Conservation (phyloP, 2,797 vertebrate genomes). For the Botia almorhae region DNA sequence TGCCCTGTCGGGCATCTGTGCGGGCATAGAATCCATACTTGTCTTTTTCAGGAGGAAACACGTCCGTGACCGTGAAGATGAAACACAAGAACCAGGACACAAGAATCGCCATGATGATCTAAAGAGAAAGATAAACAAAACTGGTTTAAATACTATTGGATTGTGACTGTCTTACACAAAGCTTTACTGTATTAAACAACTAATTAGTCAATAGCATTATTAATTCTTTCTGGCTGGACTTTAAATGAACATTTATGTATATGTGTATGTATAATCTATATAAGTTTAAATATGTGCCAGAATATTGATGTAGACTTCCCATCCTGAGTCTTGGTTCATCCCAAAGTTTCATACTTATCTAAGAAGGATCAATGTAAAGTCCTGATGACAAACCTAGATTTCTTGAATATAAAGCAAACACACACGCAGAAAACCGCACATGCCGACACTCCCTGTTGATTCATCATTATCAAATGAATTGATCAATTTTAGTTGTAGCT, state of each 20-base stretch:
- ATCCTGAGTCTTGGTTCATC: too few species aligned
- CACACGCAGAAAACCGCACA: not conserved
- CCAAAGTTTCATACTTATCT: too few species aligned
- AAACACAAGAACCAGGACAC: constrained; percentile 96
- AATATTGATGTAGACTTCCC: too few species aligned
- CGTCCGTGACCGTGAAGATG: constrained; percentile 94
- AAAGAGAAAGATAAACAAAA: constrained; percentile 20
- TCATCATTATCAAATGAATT: not conserved
- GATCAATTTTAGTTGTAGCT: not conserved
- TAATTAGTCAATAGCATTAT: too few species aligned
- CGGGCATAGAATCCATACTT: constrained; percentile 95
- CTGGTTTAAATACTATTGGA: too few species aligned
- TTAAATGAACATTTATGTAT: too few species aligned
- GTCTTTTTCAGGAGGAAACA: constrained; percentile 90
- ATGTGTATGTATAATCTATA: too few species aligned
- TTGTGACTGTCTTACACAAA: too few species aligned
- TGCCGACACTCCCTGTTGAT: not conserved
- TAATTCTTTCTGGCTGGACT: too few species aligned
- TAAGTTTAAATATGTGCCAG: too few species aligned
- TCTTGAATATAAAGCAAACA: not conserved
- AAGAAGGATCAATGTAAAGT: not conserved
- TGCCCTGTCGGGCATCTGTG: constrained; percentile 91
- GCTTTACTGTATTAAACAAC: too few species aligned
- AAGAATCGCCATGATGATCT: constrained; percentile 98
- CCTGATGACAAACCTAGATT: not conserved